These are phyloP conservation scores for Zaprionus bogoriensis DNA, from an alignment of 2,888 invertebrate species.

Conservation along the genomic window DNA sequence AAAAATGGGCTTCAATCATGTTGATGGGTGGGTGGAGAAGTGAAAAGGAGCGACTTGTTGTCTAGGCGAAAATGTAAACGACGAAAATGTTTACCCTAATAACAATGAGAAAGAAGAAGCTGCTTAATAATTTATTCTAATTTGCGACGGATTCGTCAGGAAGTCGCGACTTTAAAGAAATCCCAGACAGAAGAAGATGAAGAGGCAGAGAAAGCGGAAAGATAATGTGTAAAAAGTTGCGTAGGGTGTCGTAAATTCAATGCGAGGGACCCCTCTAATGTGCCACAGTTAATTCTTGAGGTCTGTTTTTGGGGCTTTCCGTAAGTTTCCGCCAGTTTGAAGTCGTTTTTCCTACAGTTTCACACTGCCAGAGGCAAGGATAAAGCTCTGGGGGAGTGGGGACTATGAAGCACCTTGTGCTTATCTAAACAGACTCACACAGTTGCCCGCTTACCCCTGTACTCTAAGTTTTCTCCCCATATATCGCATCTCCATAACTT, in stretches of 20 bases:
- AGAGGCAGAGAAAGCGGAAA: not conserved
- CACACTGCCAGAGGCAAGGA: constrained; percentile 18
- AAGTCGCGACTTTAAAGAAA: constrained; percentile 25
- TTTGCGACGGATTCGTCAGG: constrained; percentile 55
- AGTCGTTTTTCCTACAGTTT: constrained; percentile 9
- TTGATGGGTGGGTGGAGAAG: not conserved
- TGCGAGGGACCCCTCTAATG: constrained; percentile 33
- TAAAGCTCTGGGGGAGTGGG: constrained; percentile 6
- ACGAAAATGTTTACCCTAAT: constrained; percentile 34
- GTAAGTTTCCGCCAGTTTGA: not conserved
- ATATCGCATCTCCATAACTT: constrained; percentile 42
- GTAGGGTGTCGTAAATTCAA: constrained; percentile 24
- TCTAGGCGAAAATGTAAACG: constrained; percentile 45
- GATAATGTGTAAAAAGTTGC: constrained; percentile 27
- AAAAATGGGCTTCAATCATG: constrained; percentile 55
- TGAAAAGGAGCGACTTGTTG: constrained; percentile 11
- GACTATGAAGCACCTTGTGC: constrained; percentile 43
- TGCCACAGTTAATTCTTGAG: constrained; percentile 26
- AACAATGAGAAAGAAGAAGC: constrained; percentile 36
- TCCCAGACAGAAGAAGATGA: not conserved
- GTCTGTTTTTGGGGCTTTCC: not conserved
- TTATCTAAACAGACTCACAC: constrained; percentile 59
- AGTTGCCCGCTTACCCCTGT: not conserved
- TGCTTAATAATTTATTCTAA: constrained; percentile 72
- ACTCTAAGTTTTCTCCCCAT: not conserved